phyloP scores from a whole-genome alignment of 2,797 vertebrate species.

The Neomorphus geoffroyi region DNA sequence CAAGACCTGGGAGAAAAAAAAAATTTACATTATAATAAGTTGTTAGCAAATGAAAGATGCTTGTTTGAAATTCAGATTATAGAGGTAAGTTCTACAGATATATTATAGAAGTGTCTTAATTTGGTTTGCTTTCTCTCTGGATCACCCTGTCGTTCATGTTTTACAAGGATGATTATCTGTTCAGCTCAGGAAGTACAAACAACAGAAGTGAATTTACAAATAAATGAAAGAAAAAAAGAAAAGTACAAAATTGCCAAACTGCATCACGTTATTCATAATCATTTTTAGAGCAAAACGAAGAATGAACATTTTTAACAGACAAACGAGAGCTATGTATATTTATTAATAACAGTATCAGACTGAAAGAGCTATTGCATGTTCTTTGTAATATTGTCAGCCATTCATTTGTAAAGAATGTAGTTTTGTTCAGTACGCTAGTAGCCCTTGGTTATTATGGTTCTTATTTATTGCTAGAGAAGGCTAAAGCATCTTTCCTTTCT shows the following conservation, averaged over 20 bases:
- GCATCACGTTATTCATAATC: neutral
- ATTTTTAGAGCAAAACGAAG: neutral
- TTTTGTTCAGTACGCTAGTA: neutral
- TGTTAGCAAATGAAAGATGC: neutral
- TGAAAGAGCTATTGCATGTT: neutral
- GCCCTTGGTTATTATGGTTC: neutral
- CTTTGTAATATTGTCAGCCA: neutral
- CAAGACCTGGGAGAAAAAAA: neutral
- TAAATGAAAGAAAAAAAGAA: neutral
- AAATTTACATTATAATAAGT: neutral
- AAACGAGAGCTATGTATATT: neutral
- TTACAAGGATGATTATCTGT: neutral
- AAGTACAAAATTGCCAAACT: neutral
- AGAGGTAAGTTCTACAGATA: neutral
- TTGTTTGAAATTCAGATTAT: neutral
- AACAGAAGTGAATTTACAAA: neutral
- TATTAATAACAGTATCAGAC: neutral
- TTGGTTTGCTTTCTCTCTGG: neutral
- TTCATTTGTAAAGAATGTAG: neutral
- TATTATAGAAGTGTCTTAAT: neutral
- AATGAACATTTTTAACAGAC: neutral
- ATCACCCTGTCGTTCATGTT: neutral
- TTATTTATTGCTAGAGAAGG: neutral
- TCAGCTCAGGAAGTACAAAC: neutral
- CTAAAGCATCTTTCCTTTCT: neutral